Conservation (phyloP, 2,113 vertebrate species). For the Todiramphus saurophagus region DNA sequence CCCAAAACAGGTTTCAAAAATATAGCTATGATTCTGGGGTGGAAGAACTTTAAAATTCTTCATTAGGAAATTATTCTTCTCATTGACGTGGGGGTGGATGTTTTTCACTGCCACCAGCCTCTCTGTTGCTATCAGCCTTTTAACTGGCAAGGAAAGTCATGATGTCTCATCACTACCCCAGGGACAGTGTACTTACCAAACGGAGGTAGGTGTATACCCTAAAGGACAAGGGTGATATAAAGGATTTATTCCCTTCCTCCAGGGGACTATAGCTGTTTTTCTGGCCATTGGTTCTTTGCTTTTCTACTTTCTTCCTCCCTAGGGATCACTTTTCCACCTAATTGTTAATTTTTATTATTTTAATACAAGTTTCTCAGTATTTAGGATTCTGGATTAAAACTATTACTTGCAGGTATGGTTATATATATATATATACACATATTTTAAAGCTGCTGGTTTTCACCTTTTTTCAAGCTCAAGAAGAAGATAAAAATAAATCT, state of each 20-base stretch:
- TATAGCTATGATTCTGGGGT: background rate
- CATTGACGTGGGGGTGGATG: fast-evolving
- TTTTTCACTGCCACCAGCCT: background rate
- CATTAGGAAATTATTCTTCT: background rate
- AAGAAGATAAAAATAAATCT: background rate
- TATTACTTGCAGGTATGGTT: background rate
- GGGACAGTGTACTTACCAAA: background rate
- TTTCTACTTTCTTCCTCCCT: background rate
- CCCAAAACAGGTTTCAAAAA: background rate
- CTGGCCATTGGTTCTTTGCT: background rate
- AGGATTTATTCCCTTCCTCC: background rate
- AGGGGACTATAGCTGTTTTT: background rate
- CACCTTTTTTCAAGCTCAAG: background rate
- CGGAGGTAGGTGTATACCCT: background rate
- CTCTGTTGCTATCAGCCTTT: background rate
- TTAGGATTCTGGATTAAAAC: background rate
- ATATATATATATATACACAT: background rate
- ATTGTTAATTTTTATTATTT: background rate
- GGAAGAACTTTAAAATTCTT: background rate
- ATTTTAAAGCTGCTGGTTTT: background rate
- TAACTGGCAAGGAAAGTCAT: fast-evolving
- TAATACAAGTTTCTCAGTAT: background rate
- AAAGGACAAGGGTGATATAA: fast-evolving
- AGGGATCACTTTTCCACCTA: background rate
- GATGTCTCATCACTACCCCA: fast-evolving